phyloP scores from a whole-genome alignment of 2,113 vertebrate species.

The Plecotus auritus region DNA sequence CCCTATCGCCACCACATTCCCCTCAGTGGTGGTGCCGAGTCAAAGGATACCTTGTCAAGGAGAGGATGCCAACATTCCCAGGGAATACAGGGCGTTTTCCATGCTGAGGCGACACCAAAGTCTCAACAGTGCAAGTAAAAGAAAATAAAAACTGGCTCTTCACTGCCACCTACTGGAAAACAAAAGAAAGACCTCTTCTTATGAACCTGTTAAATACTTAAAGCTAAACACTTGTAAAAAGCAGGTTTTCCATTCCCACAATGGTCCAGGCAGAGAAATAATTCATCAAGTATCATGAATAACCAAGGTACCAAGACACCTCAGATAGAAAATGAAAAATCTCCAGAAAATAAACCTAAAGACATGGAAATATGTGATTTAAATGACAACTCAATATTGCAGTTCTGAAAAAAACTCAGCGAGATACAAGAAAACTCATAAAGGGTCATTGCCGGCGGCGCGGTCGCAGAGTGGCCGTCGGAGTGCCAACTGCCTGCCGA shows the following conservation, averaged over 20 bases:
- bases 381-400: background rate
- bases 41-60: background rate
- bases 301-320: background rate
- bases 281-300: background rate
- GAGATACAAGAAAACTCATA: background rate
- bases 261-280: background rate
- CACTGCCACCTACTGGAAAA: background rate
- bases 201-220: background rate
- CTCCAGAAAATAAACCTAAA: background rate
- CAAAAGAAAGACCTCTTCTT: background rate
- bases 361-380: too few species aligned
- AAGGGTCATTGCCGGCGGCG: too few species aligned
- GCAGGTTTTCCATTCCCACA: background rate
- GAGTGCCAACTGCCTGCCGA: too few species aligned
- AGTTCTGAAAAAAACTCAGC: background rate
- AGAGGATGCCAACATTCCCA: background rate
- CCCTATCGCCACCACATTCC: too few species aligned
- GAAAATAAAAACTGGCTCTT: background rate
- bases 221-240: background rate
- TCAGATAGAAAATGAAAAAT: background rate
- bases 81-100: background rate
- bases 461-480: too few species aligned
- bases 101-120: background rate
- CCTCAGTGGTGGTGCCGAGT: too few species aligned
- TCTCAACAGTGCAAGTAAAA: too few species aligned